Evolutionary conservation across 2,113 vertebrate genomes (phyloP).

Genomic region (Crocuta crocuta): DNA sequence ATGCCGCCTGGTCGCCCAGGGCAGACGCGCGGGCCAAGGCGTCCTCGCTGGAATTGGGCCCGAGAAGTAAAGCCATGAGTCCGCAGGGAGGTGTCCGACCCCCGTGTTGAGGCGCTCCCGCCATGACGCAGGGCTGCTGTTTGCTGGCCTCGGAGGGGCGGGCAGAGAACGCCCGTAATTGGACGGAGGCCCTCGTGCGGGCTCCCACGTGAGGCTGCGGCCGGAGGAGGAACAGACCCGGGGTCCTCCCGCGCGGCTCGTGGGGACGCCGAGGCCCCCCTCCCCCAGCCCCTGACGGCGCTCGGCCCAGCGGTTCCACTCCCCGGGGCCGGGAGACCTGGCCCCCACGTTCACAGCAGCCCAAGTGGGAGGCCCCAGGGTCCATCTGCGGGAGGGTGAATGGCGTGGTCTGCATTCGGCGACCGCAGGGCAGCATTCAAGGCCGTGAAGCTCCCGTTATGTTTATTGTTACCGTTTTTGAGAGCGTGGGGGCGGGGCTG

Average conservation of each 20-base stretch:
- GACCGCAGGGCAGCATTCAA: too few species aligned
- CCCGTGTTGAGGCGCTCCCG: accelerated
- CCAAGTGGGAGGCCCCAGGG: background rate
- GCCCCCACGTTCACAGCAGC: background rate
- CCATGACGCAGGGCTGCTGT: accelerated
- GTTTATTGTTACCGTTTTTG: too few species aligned
- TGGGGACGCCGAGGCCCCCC: background rate
- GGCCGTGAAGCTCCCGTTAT: too few species aligned
- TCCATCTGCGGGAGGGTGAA: too few species aligned
- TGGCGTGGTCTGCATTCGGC: background rate
- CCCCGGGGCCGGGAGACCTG: background rate
- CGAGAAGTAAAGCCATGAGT: too few species aligned
- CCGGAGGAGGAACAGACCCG: too few species aligned
- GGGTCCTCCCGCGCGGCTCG: background rate
- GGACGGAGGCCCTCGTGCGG: background rate
- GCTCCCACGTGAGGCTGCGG: background rate
- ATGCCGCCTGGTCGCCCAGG: background rate
- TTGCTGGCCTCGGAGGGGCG: background rate
- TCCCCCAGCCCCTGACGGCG: accelerated
- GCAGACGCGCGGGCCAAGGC: background rate
- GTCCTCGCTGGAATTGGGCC: accelerated
- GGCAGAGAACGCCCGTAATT: background rate
- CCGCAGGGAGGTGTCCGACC: accelerated
- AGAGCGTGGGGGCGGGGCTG: too few species aligned
- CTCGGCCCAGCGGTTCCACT: background rate